Percentiles rank a stretch among this genome's conserved stretches.
Evolutionary conservation across 2,888 invertebrate genomes (phyloP).

Genomic region (Agrotis puta): DNA sequence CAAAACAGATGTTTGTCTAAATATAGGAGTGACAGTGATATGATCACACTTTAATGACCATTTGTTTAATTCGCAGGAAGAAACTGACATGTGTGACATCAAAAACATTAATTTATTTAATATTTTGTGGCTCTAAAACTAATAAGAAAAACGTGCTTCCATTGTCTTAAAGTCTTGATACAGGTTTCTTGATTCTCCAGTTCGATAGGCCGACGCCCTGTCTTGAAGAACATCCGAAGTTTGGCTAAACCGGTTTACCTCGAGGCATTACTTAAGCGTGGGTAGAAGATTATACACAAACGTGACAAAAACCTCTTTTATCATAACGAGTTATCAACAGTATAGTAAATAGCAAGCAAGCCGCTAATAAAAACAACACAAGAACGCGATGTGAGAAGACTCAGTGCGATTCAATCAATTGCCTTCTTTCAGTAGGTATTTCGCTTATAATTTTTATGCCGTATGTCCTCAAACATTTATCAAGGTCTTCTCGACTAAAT

Average conservation of each 20-base stretch:
- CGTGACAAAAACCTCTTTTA: conserved; percentile 14
- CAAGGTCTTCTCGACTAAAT: conserved; percentile 65
- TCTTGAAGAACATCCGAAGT: conserved; percentile 7
- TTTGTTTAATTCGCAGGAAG: neutral
- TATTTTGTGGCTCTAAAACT: too few relatives aligned
- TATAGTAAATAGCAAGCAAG: conserved; percentile 17
- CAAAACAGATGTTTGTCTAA: conserved; percentile 20
- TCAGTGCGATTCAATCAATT: conserved; percentile 36
- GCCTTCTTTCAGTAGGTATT: conserved; percentile 36
- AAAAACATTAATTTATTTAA: too few relatives aligned
- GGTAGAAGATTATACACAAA: conserved; percentile 11
- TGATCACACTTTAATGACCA: conserved; percentile 25
- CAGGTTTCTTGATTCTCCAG: conserved; percentile 1
- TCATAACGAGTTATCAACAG: conserved; percentile 10
- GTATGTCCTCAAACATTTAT: conserved; percentile 47
- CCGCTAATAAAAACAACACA: conserved; percentile 10
- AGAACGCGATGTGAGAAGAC: conserved; percentile 28
- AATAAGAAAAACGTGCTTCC: neutral
- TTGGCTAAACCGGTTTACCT: conserved; percentile 42
- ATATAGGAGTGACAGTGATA: conserved; percentile 10
- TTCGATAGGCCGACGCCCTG: conserved; percentile 7
- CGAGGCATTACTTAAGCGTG: conserved; percentile 3
- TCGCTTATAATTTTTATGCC: conserved; percentile 55
- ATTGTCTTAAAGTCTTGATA: neutral
- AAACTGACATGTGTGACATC: neutral